Base-by-base conservation (phyloP, 2,797 vertebrate species). In the Notolabrus celidotus region DNA sequence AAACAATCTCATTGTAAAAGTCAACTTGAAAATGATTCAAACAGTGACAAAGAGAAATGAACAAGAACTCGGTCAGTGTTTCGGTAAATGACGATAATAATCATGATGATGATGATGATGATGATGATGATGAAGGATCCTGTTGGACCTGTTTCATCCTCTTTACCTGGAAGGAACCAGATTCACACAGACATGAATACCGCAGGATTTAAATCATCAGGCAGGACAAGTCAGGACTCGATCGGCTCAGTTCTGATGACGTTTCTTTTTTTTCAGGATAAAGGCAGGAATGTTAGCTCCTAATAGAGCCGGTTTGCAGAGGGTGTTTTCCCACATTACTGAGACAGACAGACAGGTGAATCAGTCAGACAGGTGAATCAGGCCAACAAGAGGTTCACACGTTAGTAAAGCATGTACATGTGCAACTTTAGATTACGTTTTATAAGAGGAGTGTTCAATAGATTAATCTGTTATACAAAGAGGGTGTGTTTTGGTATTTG, bases 61-160 rank as follows among this genome's bases (percentile, higher is more conserved):
- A 17, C 29, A 1, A 22, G 11, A 54, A 6, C 27, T 22, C 31
- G 29, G 54, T 10, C 25, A 12, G 29, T 43, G 39, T 47, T 43
- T 78, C 79, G 46, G 43, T 39, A 82, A 43, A 43, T 43, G 7
- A 11, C 1, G 34, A 36, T 36, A 34, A 12, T 36, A 34, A 36
- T 46, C 10, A 2, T 46, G 31, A 43, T 31, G 43, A 39, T 49
- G 34, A 36, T 36, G 34, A 12, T 36, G 34, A 36, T 46, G 10
- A 2, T 46, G 31, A 43, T 31, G 43, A 39, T 49, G 23, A 69
- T 71, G 66, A 61, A 45, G 31, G 80, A 91, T 77, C 82, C 76
- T 60, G 86, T 86, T 47, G 41, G 76, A 74, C 91, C 77, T 80
- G 92, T 93, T 92, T 78, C 57, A 29, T 43, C 36, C 27, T 68